phyloP scores from a whole-genome alignment of 1,140 invertebrate genomes.

The Neotoxoptera formosana region DNA sequence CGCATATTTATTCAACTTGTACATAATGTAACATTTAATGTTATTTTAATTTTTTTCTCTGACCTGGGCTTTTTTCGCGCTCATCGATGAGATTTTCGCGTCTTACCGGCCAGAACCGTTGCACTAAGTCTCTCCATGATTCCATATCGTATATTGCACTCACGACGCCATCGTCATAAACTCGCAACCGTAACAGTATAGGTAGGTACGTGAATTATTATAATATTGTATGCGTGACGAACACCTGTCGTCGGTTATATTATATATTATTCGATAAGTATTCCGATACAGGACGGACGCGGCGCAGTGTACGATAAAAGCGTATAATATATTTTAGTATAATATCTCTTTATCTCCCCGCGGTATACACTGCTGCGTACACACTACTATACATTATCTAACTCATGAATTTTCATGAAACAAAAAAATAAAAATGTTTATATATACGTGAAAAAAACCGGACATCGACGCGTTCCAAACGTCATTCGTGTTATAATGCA shows the following conservation, averaged over 20 bases:
- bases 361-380: neutral
- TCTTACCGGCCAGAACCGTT: neutral
- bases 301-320: conserved; percentile 14
- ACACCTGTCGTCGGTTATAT: neutral
- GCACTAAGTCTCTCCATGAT: neutral
- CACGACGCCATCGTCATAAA: neutral
- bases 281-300: neutral
- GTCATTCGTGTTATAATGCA: conserved; percentile 45
- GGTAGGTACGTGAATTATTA: neutral
- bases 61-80: neutral
- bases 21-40: neutral
- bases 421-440: neutral
- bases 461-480: conserved; percentile 39
- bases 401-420: conserved; percentile 25
- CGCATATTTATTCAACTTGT: neutral
- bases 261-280: neutral
- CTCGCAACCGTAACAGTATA: no score
- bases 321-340: neutral
- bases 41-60: neutral
- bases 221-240: neutral
- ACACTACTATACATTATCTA: neutral
- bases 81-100: neutral
- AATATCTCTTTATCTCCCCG: neutral
- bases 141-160: neutral
- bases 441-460: neutral